Evolutionary conservation across 2,797 vertebrate genomes (phyloP), one percentile per base, ranked within the genome.

Genomic region (Sciurus carolinensis): DNA sequence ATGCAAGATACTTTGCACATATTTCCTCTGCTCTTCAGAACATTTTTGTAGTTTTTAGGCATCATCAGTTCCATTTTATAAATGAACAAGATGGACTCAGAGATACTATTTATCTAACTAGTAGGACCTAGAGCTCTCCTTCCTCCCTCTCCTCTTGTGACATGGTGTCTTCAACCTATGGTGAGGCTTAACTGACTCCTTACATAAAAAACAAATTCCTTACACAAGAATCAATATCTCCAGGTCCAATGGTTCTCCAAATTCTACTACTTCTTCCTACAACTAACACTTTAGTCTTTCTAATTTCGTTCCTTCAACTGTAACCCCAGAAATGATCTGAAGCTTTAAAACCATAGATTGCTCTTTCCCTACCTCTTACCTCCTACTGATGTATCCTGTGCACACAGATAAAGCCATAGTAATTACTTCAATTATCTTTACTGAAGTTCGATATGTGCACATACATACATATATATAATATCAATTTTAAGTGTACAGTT

Each of bases 321-420:
- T 95, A 91, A 88, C 17, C 33, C 44, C 42, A 96, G 83, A 95
- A 80, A 28, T 86, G 17, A 76, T 59, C 12, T 57, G 14, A 85
- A 64, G 33, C 39, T 91, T 79, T 52, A 42, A 90, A 86, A 28
- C 2, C 15, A 11, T 24, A 22, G 4, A 39, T 76, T 66, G 39
- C 22, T 75, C 28, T 87, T 28, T 64, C 33, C 28, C 5, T 2
- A 26, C 7, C 14, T 50, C 17, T 47, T 39, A 22, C n/a, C 42
- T 96, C 17, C 5, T 42, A n/a, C 7, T 83, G 26, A 50, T 54
- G 39, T 59, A 11, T 71, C 14, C 71, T 72, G 13, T 50, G 9
- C 7, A 69, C 13, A 87, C 1, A 47, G 1, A 75, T 12, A 81
- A 1, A 71, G 42, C 42, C 64, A 90, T 84, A 66, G 84, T 84